phyloP scores from a whole-genome alignment of 2,113 vertebrate genomes.

The Lepisosteus oculatus region DNA sequence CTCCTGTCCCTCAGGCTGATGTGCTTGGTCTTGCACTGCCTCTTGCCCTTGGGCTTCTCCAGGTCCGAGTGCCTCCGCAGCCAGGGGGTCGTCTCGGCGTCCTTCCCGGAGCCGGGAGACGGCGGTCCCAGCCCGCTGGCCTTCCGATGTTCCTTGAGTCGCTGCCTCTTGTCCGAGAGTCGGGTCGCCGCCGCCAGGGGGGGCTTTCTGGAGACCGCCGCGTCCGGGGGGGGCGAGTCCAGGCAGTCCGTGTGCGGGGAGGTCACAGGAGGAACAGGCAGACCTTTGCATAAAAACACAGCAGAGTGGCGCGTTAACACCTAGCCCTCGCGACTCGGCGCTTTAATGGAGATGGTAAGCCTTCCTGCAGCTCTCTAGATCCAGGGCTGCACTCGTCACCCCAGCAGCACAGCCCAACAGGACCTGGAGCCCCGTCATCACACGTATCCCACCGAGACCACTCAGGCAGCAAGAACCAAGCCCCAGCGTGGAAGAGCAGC shows the following conservation, averaged over 20 bases:
- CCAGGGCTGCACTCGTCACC: too few species aligned
- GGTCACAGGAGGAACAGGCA: slow-evolving; percentile 61
- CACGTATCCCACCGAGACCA: too few species aligned
- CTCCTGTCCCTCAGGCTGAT: slow-evolving; percentile 82
- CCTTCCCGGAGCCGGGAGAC: slow-evolving; percentile 71
- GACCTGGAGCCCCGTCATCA: too few species aligned
- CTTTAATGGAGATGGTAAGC: background rate
- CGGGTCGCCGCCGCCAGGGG: slow-evolving; percentile 62
- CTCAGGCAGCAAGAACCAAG: too few species aligned
- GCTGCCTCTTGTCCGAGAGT: slow-evolving; percentile 81
- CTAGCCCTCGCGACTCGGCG: background rate
- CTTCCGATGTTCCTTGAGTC: slow-evolving; percentile 83
- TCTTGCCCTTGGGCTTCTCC: slow-evolving; percentile 97
- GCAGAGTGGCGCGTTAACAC: slow-evolving; percentile 11
- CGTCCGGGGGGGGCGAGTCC: slow-evolving; percentile 14
- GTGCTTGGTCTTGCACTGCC: slow-evolving; percentile 98
- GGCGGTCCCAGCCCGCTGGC: slow-evolving; percentile 66
- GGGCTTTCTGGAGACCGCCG: slow-evolving; percentile 2
- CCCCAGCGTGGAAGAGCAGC: too few species aligned
- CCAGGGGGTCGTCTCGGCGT: slow-evolving; percentile 69
- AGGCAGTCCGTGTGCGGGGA: slow-evolving; percentile 37
- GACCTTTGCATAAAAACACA: slow-evolving; percentile 41
- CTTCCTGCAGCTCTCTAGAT: background rate
- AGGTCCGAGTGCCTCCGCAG: slow-evolving; percentile 83
- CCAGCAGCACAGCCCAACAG: too few species aligned